A percentile compares a stretch with the other conserved stretches of the same genome.
These are phyloP conservation scores for Vanessa atalanta DNA, from an alignment of 1,140 invertebrate genomes.

Conservation along the genomic window DNA sequence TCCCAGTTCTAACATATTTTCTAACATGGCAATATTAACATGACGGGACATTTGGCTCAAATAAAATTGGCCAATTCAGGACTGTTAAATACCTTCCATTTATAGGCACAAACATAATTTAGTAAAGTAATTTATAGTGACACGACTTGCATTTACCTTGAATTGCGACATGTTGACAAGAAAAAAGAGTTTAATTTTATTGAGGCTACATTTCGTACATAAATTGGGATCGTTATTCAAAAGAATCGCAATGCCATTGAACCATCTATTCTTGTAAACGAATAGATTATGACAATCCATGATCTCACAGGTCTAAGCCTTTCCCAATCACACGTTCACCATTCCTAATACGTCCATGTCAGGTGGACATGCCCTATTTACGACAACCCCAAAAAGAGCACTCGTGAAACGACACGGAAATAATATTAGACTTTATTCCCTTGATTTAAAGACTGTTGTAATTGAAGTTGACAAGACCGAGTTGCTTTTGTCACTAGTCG, in stretches of 20 bases:
- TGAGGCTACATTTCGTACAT: constrained; percentile 24
- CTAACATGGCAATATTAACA: too few species aligned
- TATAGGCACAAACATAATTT: too few species aligned
- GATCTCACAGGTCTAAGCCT: constrained; percentile 53
- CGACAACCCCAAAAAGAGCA: constrained; percentile 22
- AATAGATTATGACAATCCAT: constrained; percentile 38
- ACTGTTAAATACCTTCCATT: too few species aligned
- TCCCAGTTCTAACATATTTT: too few species aligned
- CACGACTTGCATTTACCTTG: too few species aligned
- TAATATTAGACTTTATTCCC: constrained; percentile 30
- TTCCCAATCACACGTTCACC: constrained; percentile 55
- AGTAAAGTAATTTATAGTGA: too few species aligned
- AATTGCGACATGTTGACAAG: background rate
- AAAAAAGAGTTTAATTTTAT: background rate
- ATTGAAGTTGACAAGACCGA: constrained; percentile 12
- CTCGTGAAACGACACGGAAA: background rate
- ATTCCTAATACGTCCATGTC: constrained; percentile 66
- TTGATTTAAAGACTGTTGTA: constrained; percentile 19
- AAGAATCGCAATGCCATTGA: constrained; percentile 31
- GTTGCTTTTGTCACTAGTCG: constrained; percentile 39
- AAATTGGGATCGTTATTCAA: constrained; percentile 22
- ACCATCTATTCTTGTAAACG: constrained; percentile 30
- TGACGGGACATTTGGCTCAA: too few species aligned
- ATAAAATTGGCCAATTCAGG: too few species aligned
- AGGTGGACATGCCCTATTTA: constrained; percentile 60